Percentiles rank a stretch among this genome's conserved stretches.
Evolutionary conservation across 2,797 vertebrate species (phyloP).

Genomic region (Loriculus beryllinus): DNA sequence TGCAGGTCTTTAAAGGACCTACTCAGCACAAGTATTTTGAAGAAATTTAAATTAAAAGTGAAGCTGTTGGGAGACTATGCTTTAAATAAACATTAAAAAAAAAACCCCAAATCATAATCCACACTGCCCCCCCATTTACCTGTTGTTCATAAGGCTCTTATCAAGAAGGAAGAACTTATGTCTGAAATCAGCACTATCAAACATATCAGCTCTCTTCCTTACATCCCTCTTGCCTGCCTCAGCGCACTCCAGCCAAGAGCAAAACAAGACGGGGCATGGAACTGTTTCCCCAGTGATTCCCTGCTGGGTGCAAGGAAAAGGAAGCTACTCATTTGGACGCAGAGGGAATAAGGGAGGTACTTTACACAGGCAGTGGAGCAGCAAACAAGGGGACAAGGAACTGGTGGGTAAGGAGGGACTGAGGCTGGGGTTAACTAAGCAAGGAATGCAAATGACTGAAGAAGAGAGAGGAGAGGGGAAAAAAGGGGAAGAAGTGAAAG

Average conservation of each 20-base stretch:
- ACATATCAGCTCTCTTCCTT: neutral
- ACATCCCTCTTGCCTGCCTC: neutral
- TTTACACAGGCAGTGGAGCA: neutral
- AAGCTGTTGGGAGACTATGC: neutral
- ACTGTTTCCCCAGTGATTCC: neutral
- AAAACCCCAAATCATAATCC: neutral
- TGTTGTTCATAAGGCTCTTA: neutral
- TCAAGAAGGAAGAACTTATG: neutral
- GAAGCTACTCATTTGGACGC: fast-evolving
- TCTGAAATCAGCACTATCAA: neutral
- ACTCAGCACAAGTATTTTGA: neutral
- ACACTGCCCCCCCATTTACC: fast-evolving
- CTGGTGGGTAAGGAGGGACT: neutral
- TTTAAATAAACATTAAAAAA: neutral
- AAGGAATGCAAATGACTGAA: neutral
- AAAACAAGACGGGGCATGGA: neutral
- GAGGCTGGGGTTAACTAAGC: neutral
- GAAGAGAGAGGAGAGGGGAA: neutral
- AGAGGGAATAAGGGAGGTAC: neutral
- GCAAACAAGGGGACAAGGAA: neutral
- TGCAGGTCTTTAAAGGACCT: neutral
- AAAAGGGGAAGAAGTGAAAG: neutral
- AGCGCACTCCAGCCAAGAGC: neutral
- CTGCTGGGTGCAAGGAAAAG: neutral
- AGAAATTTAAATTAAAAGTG: neutral